Base-by-base conservation (phyloP, 1,140 invertebrate genomes). In the Galleria mellonella region DNA sequence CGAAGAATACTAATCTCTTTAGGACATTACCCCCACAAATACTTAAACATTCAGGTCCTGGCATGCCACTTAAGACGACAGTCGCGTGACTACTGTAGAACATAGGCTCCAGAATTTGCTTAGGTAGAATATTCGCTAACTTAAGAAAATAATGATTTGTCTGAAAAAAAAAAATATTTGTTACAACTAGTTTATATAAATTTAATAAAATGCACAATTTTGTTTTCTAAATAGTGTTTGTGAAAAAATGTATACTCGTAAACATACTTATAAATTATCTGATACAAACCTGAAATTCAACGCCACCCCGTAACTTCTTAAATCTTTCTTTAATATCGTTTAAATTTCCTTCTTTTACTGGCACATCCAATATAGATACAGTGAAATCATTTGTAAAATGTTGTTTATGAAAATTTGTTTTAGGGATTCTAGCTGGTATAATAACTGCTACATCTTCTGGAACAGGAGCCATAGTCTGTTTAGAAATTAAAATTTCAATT, bases 121-220 rank as follows among this genome's bases (percentile, higher is more conserved):
- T 72, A 7, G 82, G 83, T 5, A 86, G 51, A 9, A 86, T 46
- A 15, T 60, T 68, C 13, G 69, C 66, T 37, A 83, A 42, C 46
- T 82, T 81, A 23, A 86, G 47, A 15, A 86, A 51, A 43, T 81
- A 83, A 49, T 77, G 71, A 40, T 86, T 86, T 13, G 74, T 69
- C 70, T 84, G 55, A 13, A 75, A 74, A 33, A 23, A 3, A 23
- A 23, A 23, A 23, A 23, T 23, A 23, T 23, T 23, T 23, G 17
- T 23, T 23, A 6, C 6, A 3, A 3, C 6, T 23, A 6, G 17
- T 23, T 2, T 23, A 46, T 35, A 32, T 33, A 44, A 6, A 41
- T 29, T 10, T 29, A 28, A n/a, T 32, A 8, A 37, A 17, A 31
- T 14, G n/a, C n/a, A n/a, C n/a, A n/a, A n/a, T n/a, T n/a, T n/a